phyloP scores from a whole-genome alignment of 2,888 invertebrate species.

The Proisotoma minuta region DNA sequence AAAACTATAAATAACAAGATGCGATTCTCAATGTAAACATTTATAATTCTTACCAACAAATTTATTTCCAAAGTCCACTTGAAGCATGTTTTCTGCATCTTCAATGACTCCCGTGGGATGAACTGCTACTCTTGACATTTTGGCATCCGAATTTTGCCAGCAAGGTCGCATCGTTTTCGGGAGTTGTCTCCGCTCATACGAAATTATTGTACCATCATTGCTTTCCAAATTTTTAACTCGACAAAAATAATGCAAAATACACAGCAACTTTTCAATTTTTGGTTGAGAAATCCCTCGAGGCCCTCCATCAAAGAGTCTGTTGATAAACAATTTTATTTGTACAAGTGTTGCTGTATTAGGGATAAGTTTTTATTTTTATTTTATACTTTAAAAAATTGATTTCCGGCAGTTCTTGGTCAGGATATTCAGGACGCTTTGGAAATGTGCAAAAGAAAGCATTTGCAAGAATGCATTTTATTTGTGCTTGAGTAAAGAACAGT shows the following conservation, averaged over 20 bases:
- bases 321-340: not conserved
- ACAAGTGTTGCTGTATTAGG: not conserved
- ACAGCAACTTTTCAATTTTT: not conserved
- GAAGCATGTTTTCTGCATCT: constrained; percentile 74
- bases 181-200: constrained; percentile 15
- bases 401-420: not conserved
- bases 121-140: constrained; percentile 65
- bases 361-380: not conserved
- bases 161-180: constrained; percentile 47
- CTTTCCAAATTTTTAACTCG: not conserved
- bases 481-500: not conserved
- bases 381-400: not conserved
- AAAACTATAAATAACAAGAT: not conserved
- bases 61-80: constrained; percentile 92
- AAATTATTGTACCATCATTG: constrained; percentile 9
- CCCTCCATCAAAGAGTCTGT: not conserved
- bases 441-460: constrained; percentile 1
- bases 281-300: not conserved
- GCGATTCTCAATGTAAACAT: not conserved
- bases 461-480: not conserved
- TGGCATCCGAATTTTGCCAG: constrained; percentile 60
- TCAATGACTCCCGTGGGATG: constrained; percentile 76
- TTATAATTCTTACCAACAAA: constrained; percentile 14
- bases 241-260: not conserved
- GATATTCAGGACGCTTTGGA: not conserved